A percentile compares a stretch with the other conserved stretches of the same genome.
Evolutionary conservation across 2,113 vertebrate genomes (phyloP).

Genomic region (Nerophis ophidion): DNA sequence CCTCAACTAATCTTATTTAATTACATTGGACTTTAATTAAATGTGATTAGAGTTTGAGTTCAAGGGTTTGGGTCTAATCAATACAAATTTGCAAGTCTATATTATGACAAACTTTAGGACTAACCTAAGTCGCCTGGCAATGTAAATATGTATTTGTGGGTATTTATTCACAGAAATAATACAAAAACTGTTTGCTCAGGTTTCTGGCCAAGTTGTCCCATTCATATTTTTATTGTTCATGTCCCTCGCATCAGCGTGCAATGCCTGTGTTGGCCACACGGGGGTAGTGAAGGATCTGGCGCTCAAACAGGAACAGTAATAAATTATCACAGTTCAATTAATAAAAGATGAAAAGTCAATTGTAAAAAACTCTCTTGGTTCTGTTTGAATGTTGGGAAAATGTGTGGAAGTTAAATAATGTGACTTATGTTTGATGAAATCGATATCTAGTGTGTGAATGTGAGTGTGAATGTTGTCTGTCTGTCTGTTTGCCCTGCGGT

Average conservation of each 20-base stretch:
- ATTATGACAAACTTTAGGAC: not conserved
- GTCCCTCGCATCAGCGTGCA: not conserved
- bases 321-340: conserved; percentile 37
- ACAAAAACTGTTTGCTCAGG: conserved; percentile 42
- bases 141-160: conserved; percentile 38
- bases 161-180: conserved; percentile 32
- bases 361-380: conserved; percentile 9
- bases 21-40: conserved; percentile 37
- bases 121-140: not conserved
- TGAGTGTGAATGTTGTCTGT: no score
- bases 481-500: no score
- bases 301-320: conserved; percentile 30
- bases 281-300: conserved; percentile 31
- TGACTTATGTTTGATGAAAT: no score
- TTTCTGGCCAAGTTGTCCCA: conserved; percentile 32
- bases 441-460: no score
- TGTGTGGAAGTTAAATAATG: not conserved
- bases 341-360: conserved; percentile 43
- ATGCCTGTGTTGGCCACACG: conserved; percentile 25
- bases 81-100: no score
- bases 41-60: conserved; percentile 30
- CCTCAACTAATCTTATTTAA: conserved; percentile 46
- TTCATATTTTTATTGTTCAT: not conserved
- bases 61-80: conserved; percentile 28
- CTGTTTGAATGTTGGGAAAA: not conserved